Percentiles rank a stretch among this genome's conserved stretches.
Conservation (phyloP, 1,140 invertebrate species). For the Lordiphosa stackelbergi region DNA sequence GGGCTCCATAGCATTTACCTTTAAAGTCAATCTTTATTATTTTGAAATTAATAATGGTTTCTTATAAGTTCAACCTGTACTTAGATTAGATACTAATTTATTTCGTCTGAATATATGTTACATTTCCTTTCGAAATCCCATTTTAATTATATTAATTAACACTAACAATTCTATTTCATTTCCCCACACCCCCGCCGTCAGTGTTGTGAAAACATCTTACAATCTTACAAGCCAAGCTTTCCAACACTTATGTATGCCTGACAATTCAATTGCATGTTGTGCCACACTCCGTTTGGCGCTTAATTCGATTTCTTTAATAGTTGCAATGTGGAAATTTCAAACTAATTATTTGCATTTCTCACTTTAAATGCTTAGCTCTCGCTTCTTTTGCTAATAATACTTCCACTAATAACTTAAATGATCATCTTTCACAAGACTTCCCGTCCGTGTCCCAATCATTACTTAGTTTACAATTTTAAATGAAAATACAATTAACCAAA, state of each 20-base stretch:
- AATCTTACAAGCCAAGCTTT: too few relatives aligned
- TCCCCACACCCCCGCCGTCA: neutral
- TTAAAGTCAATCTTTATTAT: too few relatives aligned
- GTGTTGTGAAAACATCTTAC: neutral
- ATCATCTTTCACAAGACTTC: slow-evolving; percentile 7
- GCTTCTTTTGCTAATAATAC: slow-evolving; percentile 7
- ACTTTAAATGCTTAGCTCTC: slow-evolving; percentile 4
- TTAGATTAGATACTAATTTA: too few relatives aligned
- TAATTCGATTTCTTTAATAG: slow-evolving; percentile 4
- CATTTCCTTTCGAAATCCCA: too few relatives aligned
- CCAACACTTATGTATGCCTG: neutral
- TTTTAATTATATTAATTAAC: too few relatives aligned
- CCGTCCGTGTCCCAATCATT: neutral
- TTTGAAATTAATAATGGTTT: too few relatives aligned
- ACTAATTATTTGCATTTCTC: slow-evolving; percentile 8
- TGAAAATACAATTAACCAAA: slow-evolving; percentile 3
- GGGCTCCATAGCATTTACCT: too few relatives aligned
- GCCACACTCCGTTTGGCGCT: slow-evolving; percentile 1
- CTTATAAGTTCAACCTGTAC: too few relatives aligned
- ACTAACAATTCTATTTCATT: neutral
- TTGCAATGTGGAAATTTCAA: slow-evolving; percentile 8
- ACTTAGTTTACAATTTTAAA: slow-evolving; percentile 1
- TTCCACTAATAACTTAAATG: slow-evolving; percentile 6
- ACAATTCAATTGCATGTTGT: slow-evolving; percentile 31
- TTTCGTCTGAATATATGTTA: too few relatives aligned